Base-by-base conservation (phyloP, 64 coral and sea anemone genomes). In the Stylophora pistillata region DNA sequence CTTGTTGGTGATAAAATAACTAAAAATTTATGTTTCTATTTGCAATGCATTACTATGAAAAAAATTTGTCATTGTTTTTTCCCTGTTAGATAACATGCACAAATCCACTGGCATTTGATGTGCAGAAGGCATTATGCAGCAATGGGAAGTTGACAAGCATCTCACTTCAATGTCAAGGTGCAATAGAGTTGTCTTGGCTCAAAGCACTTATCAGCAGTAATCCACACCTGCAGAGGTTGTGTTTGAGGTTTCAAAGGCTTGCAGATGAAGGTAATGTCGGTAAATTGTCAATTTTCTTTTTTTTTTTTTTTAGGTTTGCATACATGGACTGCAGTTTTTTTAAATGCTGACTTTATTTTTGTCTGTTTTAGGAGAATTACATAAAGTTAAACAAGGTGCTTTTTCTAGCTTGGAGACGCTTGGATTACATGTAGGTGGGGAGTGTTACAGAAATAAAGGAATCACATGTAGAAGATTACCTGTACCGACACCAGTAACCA, bases 111-210 rank as follows among this genome's bases (percentile, higher is more conserved):
- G 78, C 55, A 61, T 16, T 4, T 30, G 78, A 80, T 18, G 27
- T 80, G 16, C 55, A 32, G 57, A 28, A 28, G 58, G 56, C 55
- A 10, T 27, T 80, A 10, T 60, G 57, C 61, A 23, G 15, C 27
- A 33, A 17, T 62, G 78, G 55, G 14, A 80, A 80, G 32, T 30
- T 80, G 10, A 80, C 56, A 28, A 80, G 78, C 58, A 17, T 80
- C 23, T 80, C 78, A 18, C 29, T 80, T 1, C 11, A 32, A 14
- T 27, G 58, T 61, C 14, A 34, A 0, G 20, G 5, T 0, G 2
- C 23, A 68, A 21, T 80, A 18, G 12, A 6, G 27, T 21, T 10
- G 29, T 29, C 78, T 27, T 61, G 30, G 25, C 53, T 80, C 9
- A 61, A 60, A 15, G 26, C 78, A 33, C 14, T 80, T 0, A 60